Evolutionary conservation across 2,797 vertebrate species (phyloP).

Genomic region (Urophycis tenuis): DNA sequence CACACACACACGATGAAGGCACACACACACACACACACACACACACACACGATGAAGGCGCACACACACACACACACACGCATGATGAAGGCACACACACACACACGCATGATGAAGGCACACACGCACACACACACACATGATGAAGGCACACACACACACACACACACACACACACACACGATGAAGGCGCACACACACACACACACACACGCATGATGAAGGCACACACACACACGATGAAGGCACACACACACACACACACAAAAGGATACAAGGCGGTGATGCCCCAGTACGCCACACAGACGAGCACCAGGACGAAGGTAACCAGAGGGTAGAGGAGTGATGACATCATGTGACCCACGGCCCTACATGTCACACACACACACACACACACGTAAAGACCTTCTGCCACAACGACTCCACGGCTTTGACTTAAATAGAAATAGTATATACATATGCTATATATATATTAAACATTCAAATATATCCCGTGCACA

Average conservation of each 20-base stretch:
- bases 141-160: too few relatives aligned
- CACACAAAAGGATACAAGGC: slow-evolving; percentile 84
- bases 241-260: background rate
- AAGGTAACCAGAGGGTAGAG: slow-evolving; percentile 83
- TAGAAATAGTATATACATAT: too few relatives aligned
- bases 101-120: too few relatives aligned
- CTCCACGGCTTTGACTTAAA: too few relatives aligned
- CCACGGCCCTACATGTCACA: slow-evolving; percentile 70
- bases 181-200: background rate
- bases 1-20: too few relatives aligned
- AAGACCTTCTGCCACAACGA: background rate
- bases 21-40: background rate
- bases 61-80: background rate
- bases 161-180: too few relatives aligned
- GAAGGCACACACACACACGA: background rate
- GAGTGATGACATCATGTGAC: slow-evolving; percentile 81
- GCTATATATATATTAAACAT: too few relatives aligned
- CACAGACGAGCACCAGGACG: slow-evolving; percentile 77
- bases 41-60: too few relatives aligned
- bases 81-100: too few relatives aligned
- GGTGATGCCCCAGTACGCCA: slow-evolving; percentile 80
- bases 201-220: background rate
- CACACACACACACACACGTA: background rate
- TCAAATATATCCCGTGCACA: too few relatives aligned
- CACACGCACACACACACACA: too few relatives aligned